Percentiles rank a stretch among this genome's conserved stretches.
Evolutionary conservation across 2,797 vertebrate species (phyloP).

Genomic region (Karalla daura): DNA sequence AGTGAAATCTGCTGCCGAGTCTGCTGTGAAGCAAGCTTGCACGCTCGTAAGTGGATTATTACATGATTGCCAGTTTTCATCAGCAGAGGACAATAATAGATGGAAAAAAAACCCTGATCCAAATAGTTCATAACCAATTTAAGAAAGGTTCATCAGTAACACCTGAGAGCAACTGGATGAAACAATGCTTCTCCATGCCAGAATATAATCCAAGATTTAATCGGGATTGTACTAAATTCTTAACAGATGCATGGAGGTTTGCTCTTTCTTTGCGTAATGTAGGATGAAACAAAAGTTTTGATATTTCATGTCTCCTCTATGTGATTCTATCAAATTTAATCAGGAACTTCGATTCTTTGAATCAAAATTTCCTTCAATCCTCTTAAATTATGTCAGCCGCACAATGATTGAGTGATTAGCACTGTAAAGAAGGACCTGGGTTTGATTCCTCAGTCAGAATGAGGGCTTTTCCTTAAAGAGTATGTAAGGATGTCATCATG

Average conservation of each 20-base stretch:
- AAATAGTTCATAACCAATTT: conserved; percentile 32
- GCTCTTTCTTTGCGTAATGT: no score
- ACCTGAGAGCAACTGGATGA: conserved; percentile 27
- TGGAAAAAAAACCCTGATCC: conserved; percentile 20
- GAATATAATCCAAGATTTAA: not conserved
- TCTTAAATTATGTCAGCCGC: no score
- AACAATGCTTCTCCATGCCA: conserved; percentile 16
- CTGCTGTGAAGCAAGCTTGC: conserved; percentile 56
- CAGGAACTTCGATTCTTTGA: no score
- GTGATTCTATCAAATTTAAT: no score
- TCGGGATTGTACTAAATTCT: not conserved
- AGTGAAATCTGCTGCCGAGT: conserved; percentile 70
- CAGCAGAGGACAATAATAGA: conserved; percentile 47
- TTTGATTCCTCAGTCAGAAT: no score
- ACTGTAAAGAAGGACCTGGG: no score
- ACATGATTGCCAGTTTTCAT: conserved; percentile 75
- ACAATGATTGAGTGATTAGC: no score
- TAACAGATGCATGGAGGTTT: not conserved
- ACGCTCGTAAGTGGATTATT: conserved; percentile 74
- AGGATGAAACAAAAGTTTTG: no score
- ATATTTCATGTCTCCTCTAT: no score
- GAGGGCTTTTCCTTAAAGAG: no score
- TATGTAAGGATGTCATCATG: no score
- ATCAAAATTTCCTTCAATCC: no score
- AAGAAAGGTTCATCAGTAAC: conserved; percentile 25